Percentiles rank a stretch among this genome's conserved stretches.
These are phyloP conservation scores for Pachyuromys duprasi DNA, from an alignment of 2,797 vertebrate species.

Conservation along the genomic window DNA sequence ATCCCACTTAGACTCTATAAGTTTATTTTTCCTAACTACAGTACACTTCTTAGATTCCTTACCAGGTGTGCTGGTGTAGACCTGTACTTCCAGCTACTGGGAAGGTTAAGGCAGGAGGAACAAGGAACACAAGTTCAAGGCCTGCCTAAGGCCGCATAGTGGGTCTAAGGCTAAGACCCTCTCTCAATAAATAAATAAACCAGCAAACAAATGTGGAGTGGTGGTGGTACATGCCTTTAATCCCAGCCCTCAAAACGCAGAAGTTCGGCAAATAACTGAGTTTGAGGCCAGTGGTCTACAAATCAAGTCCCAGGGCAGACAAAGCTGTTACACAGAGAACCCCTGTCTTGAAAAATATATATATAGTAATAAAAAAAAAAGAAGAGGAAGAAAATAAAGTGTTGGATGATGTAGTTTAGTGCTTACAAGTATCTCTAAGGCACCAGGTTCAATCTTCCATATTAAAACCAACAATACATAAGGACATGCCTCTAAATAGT, in stretches of 20 bases:
- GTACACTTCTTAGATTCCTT: background rate
- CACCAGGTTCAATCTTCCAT: background rate
- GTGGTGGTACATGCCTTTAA: background rate
- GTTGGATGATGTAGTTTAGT: background rate
- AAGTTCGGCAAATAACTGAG: too few relatives aligned
- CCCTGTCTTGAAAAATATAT: too few relatives aligned
- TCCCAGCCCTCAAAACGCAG: too few relatives aligned
- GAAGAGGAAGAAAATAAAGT: background rate
- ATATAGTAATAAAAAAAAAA: background rate
- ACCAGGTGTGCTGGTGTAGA: background rate
- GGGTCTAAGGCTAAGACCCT: background rate
- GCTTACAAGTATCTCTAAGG: background rate
- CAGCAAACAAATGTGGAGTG: background rate
- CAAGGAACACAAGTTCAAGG: background rate
- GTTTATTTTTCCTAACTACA: constrained; percentile 35
- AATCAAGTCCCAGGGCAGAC: too few relatives aligned
- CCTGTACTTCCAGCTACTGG: background rate
- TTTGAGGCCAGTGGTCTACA: too few relatives aligned
- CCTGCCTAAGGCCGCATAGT: background rate
- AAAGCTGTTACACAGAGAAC: too few relatives aligned
- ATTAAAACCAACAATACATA: background rate
- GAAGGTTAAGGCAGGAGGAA: background rate
- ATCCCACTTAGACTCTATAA: background rate
- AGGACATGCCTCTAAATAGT: background rate
- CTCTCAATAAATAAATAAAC: background rate